Evolutionary conservation across 2,888 invertebrate species (phyloP), one percentile per base, ranked within the genome.

Genomic region (Campoletis raptor): DNA sequence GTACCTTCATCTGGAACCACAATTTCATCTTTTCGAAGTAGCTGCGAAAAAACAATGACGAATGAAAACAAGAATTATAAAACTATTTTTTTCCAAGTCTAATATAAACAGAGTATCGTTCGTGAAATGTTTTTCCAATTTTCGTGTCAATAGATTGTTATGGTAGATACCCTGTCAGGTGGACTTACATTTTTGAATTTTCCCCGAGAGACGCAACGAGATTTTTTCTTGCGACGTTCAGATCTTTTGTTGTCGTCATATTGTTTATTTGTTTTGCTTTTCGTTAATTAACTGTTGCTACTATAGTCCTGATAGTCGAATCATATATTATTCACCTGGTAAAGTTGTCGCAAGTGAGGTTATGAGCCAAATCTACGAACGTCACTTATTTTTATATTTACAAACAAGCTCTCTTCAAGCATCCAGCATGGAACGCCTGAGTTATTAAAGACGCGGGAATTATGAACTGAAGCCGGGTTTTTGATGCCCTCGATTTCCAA

Each of bases 21-120:
- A 96, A 95, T 89, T 97, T 97, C 95, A 97, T 96, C 89, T 97
- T 96, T 73, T 95, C 95, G 90, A 97, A 96, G 93, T 98, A 98
- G 69, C 94, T 94, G 85, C 66, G 87, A 88, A 81, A 24, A 81
- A 81, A 67, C 18, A 18, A 72, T 40, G 40, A 67, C 54, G 2
- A 12, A 57, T 37, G 12, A 9, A 10, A 37, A 52, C 15, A 61
- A 42, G 1, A 54, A 61, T 74, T 21, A 24, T 18, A n/a, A 12
- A 10, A 24, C 2, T 12, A 2, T 57, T 57, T 10, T 24, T 5
- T 2, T 54, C 21, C 2, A 21, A 24, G 21, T 24, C 4, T 4
- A 21, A 24, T 24, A 3, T 12, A 21, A 57, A 57, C 3, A 24
- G 5, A 24, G 24, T 9, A 24, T 30, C 54, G 18, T 54, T 9